These are phyloP conservation scores for Nothura maculosa DNA, from an alignment of 2,797 vertebrate species.

Conservation along the genomic window DNA sequence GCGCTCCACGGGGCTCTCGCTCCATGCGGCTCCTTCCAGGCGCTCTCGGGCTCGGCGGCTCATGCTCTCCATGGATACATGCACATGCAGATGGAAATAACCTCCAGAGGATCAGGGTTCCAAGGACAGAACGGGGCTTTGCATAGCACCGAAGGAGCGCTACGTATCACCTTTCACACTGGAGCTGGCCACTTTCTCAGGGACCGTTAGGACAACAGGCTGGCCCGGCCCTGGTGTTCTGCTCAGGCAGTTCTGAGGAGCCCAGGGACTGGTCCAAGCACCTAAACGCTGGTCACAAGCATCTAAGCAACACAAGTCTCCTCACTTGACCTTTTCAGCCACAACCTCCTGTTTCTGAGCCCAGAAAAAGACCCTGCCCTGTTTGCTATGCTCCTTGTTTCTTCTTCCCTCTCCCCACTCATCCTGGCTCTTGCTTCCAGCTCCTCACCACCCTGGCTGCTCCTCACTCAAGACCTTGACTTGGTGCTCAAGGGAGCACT, in stretches of 20 bases:
- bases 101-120: neutral
- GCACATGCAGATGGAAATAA: slow-evolving; percentile 25
- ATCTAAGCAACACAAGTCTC: neutral
- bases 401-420: neutral
- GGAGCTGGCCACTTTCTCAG: neutral
- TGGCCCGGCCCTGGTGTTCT: neutral
- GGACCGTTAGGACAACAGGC: neutral
- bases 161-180: slow-evolving; percentile 30
- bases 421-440: neutral
- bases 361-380: neutral
- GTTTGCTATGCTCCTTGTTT: neutral
- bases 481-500: neutral
- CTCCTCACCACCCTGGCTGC: neutral
- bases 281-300: neutral
- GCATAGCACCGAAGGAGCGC: neutral
- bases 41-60: neutral
- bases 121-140: neutral
- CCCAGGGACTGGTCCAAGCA: neutral
- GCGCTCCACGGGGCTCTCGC: neutral
- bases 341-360: neutral
- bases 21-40: neutral
- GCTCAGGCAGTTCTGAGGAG: neutral
- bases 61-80: neutral
- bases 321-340: neutral
- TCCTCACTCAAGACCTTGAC: neutral